Evolutionary conservation across 2,113 vertebrate species (phyloP).

Genomic region (Pterocles burchelli): DNA sequence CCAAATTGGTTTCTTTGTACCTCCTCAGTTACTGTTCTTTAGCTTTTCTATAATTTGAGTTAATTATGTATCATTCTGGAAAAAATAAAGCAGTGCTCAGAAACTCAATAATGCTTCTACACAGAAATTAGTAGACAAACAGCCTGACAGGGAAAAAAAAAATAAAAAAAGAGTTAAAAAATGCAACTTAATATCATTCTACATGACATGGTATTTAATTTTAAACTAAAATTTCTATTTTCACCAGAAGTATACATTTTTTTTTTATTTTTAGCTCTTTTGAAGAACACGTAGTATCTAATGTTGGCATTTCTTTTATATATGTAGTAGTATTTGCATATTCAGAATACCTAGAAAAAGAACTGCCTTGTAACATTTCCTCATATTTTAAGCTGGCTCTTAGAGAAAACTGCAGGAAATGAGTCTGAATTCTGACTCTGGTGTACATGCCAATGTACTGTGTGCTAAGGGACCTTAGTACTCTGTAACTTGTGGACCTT

Average conservation of each 20-base stretch:
- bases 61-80: not conserved
- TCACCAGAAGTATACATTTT: not conserved
- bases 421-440: not conserved
- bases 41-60: not conserved
- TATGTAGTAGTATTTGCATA: not conserved
- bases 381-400: not conserved
- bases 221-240: not conserved
- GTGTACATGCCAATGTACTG: not conserved
- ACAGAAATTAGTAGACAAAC: not conserved
- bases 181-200: not conserved
- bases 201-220: not conserved
- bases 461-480: not conserved
- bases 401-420: not conserved
- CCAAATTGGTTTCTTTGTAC: not conserved
- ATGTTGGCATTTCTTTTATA: not conserved
- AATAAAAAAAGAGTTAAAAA: not conserved
- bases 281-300: not conserved
- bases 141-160: not conserved
- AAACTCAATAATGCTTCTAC: not conserved
- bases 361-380: not conserved
- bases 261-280: not conserved
- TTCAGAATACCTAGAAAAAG: not conserved
- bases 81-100: not conserved
- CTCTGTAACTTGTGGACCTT: not conserved
- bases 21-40: not conserved